Percentiles rank a stretch among this genome's conserved stretches.
Conservation (phyloP, 2,888 invertebrate genomes). For the Macrosoma leucophasiata region DNA sequence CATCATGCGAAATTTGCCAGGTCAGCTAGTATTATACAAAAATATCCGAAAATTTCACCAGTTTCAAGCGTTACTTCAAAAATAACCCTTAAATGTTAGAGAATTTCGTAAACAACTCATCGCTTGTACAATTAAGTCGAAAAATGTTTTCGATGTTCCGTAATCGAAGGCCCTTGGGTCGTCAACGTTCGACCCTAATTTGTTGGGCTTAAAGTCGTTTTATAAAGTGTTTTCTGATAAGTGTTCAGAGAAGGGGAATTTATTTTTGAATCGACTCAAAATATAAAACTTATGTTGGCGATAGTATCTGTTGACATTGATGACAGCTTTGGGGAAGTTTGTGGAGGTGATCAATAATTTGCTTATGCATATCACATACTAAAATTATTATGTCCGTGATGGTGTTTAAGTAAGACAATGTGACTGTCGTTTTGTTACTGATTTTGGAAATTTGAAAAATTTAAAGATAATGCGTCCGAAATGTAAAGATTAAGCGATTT, state of each 20-base stretch:
- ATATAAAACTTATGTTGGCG: constrained; percentile 2
- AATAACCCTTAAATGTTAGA: constrained; percentile 24
- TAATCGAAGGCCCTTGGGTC: constrained; percentile 35
- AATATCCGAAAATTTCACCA: no score
- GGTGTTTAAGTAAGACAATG: no score
- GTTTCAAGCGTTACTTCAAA: no score
- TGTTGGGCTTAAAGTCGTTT: constrained; percentile 25
- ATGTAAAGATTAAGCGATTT: no score
- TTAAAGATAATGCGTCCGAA: constrained; percentile 6
- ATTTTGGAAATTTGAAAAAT: constrained; percentile 27
- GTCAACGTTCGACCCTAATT: constrained; percentile 22
- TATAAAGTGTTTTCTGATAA: constrained; percentile 17
- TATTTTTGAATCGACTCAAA: constrained; percentile 1
- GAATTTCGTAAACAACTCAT: constrained; percentile 10
- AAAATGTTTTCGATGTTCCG: constrained; percentile 38
- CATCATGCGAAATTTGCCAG: no score
- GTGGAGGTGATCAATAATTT: no score
- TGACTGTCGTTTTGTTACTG: no score
- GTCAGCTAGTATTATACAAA: no score
- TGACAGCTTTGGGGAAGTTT: no score
- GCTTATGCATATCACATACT: no score
- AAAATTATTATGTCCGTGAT: no score
- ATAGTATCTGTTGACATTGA: no score
- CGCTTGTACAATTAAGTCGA: constrained; percentile 50
- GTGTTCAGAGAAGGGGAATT: constrained; percentile 4